Percentiles rank a stretch among this genome's conserved stretches.
phyloP scores from a whole-genome alignment of 64 coral and sea anemone genomes.

The Dendronephthya gigantea region DNA sequence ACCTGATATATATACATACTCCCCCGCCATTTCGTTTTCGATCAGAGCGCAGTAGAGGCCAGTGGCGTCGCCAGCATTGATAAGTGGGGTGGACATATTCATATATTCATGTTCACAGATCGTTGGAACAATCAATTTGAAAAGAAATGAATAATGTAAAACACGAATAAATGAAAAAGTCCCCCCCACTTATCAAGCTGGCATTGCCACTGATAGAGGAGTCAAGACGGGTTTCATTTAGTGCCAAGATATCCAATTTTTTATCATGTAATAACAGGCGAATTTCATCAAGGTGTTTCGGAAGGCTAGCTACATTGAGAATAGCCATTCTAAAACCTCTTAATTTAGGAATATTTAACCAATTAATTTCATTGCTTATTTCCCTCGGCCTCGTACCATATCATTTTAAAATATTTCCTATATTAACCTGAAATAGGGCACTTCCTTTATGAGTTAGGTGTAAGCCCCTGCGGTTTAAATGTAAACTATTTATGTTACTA shows the following conservation, averaged over 20 bases:
- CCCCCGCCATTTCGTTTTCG: slow-evolving; percentile 34
- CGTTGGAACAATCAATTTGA: too few relatives aligned
- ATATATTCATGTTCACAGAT: too few relatives aligned
- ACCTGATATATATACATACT: slow-evolving; percentile 35
- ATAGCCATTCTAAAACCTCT: slow-evolving; percentile 43
- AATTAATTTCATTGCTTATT: slow-evolving; percentile 4
- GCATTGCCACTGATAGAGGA: neutral
- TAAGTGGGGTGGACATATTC: too few relatives aligned
- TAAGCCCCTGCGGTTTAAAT: slow-evolving; percentile 10
- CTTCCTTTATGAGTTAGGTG: slow-evolving; percentile 16
- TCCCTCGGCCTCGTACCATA: slow-evolving; percentile 11
- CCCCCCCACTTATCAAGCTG: neutral
- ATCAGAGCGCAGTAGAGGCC: slow-evolving; percentile 30
- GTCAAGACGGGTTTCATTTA: slow-evolving; percentile 45
- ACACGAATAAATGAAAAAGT: too few relatives aligned
- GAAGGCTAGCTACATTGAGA: slow-evolving; percentile 22
- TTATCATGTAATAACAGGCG: slow-evolving; percentile 12
- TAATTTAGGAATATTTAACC: slow-evolving; percentile 24
- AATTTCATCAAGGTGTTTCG: slow-evolving; percentile 31
- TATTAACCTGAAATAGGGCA: slow-evolving; percentile 16
- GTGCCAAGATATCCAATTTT: slow-evolving; percentile 29
- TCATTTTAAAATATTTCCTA: neutral
- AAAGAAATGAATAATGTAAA: too few relatives aligned
- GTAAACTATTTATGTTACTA: slow-evolving; percentile 10
- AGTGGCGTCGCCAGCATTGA: slow-evolving; percentile 30